Conservation (phyloP, 2,113 vertebrate species). For the Oplegnathus fasciatus region DNA sequence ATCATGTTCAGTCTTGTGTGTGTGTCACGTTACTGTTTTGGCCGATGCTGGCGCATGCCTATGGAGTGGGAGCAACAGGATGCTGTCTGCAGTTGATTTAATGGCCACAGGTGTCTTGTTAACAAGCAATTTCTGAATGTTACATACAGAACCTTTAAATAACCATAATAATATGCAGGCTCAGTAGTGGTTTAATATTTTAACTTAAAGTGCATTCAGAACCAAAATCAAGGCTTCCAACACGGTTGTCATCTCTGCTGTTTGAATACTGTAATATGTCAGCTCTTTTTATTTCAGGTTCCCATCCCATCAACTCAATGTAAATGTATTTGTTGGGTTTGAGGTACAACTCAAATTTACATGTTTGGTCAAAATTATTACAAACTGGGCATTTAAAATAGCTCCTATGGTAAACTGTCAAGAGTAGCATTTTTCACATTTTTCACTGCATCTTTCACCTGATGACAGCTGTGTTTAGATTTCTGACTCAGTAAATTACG, state of each 20-base stretch:
- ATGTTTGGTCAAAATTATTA: neutral
- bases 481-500: conserved; percentile 3
- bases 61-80: too few species aligned
- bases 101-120: too few species aligned
- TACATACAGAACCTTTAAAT: too few species aligned
- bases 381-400: neutral
- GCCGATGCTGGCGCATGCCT: too few species aligned
- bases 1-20: too few species aligned
- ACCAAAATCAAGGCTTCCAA: neutral
- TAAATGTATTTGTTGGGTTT: neutral
- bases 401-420: neutral
- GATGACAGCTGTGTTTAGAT: neutral
- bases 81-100: too few species aligned
- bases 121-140: too few species aligned
- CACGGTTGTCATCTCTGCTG: neutral
- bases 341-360: neutral
- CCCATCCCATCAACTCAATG: too few species aligned
- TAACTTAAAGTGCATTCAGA: neutral
- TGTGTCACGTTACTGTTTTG: too few species aligned
- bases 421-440: neutral
- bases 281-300: neutral
- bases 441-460: too few species aligned
- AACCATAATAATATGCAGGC: neutral
- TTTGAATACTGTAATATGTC: neutral
- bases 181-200: neutral